phyloP scores from a whole-genome alignment of 2,888 invertebrate species.

The Tanypteryx hageni region DNA sequence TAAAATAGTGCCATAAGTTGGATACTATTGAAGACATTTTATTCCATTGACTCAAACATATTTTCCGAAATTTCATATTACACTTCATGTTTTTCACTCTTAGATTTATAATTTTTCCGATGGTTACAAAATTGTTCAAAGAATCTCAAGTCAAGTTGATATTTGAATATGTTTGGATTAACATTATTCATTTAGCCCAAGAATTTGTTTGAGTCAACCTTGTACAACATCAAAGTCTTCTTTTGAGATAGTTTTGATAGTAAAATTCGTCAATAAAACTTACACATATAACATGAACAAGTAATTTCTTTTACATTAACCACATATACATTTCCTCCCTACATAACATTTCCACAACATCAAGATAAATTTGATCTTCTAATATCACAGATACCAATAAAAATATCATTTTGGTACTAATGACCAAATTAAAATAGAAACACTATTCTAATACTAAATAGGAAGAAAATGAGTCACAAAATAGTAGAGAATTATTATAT shows the following conservation, averaged over 20 bases:
- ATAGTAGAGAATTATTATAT: conserved; percentile 55
- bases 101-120: neutral
- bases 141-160: neutral
- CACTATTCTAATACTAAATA: conserved; percentile 37
- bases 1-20: conserved; percentile 38
- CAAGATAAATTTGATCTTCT: conserved; percentile 57
- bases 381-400: conserved; percentile 64
- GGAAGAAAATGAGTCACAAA: conserved; percentile 56
- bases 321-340: conserved; percentile 48
- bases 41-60: conserved; percentile 22
- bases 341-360: conserved; percentile 49
- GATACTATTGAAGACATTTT: neutral
- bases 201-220: neutral
- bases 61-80: neutral
- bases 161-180: neutral
- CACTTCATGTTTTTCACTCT: neutral
- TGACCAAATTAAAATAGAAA: conserved; percentile 51
- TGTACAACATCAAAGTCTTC: conserved; percentile 63
- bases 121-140: neutral
- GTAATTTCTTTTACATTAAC: conserved; percentile 30
- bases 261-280: conserved; percentile 26
- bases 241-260: conserved; percentile 40
- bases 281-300: conserved; percentile 25
- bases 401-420: conserved; percentile 60
- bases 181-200: neutral